Evolutionary conservation across 2,113 vertebrate species (phyloP).

Genomic region (Sylvietta virens): DNA sequence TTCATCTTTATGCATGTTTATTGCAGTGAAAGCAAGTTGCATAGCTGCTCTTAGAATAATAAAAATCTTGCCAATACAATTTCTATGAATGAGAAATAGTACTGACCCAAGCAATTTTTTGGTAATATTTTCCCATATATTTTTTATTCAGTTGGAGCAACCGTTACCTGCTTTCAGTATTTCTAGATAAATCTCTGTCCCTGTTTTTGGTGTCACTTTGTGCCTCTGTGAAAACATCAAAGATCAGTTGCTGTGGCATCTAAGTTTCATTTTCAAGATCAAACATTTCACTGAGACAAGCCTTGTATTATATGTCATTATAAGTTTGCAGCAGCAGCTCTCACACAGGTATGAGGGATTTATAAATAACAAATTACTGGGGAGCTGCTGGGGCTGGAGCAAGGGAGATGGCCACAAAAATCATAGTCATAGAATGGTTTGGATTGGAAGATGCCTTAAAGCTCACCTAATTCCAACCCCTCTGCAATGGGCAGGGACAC

Average conservation of each 20-base stretch:
- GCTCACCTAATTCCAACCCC: background rate
- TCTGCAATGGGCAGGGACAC: background rate
- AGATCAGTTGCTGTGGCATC: background rate
- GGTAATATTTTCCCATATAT: background rate
- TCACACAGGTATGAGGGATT: accelerated
- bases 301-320: background rate
- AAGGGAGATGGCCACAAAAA: background rate
- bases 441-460: background rate
- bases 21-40: background rate
- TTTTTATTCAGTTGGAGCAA: background rate
- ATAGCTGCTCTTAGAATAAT: background rate
- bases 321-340: background rate
- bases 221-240: background rate
- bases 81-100: background rate
- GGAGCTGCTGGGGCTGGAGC: background rate
- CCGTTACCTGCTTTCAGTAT: background rate
- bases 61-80: background rate
- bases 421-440: background rate
- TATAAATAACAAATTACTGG: background rate
- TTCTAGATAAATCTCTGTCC: background rate
- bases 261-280: background rate
- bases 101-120: background rate
- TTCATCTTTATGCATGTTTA: background rate
- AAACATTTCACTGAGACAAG: background rate
- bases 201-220: background rate